phyloP scores from a whole-genome alignment of 2,113 vertebrate species.

The Gobius niger region DNA sequence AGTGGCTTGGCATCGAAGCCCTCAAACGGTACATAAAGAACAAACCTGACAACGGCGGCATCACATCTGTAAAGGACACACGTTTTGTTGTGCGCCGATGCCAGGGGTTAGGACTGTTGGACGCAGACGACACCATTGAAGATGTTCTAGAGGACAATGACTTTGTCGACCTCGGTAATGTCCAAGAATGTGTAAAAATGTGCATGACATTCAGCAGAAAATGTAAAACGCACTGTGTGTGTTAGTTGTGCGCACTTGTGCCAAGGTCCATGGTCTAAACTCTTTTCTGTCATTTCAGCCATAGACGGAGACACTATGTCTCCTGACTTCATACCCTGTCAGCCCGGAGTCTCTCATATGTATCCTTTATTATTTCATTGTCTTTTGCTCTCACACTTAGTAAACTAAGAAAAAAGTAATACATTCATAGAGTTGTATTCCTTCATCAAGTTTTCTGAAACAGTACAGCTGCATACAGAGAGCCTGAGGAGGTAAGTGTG shows the following conservation, averaged over 20 bases:
- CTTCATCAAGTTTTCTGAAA: conserved; percentile 47
- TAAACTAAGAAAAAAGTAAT: too few relatives aligned
- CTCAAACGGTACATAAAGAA: conserved; percentile 92
- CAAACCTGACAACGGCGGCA: conserved; percentile 93
- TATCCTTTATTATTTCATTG: conserved; percentile 82
- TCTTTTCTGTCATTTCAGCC: conserved; percentile 73
- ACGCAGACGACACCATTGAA: conserved; percentile 84
- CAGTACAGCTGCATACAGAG: conserved; percentile 76
- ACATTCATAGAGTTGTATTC: neutral
- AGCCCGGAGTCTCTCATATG: conserved; percentile 89
- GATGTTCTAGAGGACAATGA: conserved; percentile 94
- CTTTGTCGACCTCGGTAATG: conserved; percentile 95
- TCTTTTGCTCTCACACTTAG: neutral
- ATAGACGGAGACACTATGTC: conserved; percentile 94
- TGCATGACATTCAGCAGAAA: neutral
- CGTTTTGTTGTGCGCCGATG: conserved; percentile 85
- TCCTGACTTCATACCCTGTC: conserved; percentile 89
- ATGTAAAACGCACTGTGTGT: neutral
- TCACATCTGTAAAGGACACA: conserved; percentile 79
- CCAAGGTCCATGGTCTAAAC: neutral
- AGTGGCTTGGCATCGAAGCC: conserved; percentile 89
- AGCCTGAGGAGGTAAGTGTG: conserved; percentile 68
- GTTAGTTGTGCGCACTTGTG: conserved; percentile 15
- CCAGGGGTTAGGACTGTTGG: conserved; percentile 89
- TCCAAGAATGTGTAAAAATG: neutral